Conservation (phyloP, 2,888 invertebrate species). For the Dicyrtomina minuta region DNA sequence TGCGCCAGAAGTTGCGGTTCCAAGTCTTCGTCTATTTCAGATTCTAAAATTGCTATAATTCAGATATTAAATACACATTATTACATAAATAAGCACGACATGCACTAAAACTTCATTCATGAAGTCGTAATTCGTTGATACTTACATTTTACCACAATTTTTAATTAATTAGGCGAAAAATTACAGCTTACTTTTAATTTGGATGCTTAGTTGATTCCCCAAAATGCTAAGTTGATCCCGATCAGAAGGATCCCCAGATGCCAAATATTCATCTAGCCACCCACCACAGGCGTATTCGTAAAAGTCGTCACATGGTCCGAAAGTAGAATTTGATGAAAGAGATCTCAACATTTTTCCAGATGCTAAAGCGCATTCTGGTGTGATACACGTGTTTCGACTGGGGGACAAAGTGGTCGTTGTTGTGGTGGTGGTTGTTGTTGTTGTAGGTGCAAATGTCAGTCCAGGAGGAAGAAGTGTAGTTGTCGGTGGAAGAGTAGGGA, state of each 20-base stretch:
- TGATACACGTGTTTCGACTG: background rate
- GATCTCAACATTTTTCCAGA: background rate
- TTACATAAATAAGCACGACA: background rate
- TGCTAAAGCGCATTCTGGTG: background rate
- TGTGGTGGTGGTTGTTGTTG: background rate
- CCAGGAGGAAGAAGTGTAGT: slow-evolving; percentile 12
- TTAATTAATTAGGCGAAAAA: too few species aligned
- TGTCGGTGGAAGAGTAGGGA: background rate
- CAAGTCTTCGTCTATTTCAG: background rate
- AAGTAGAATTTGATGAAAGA: background rate
- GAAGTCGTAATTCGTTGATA: too few species aligned
- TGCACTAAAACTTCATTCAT: too few species aligned
- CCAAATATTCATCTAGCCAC: background rate
- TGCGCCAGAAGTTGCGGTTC: background rate
- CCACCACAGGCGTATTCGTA: slow-evolving; percentile 15
- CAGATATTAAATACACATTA: background rate
- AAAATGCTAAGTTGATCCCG: background rate
- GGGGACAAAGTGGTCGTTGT: background rate
- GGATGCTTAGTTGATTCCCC: background rate
- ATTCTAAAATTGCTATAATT: background rate
- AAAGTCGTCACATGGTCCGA: slow-evolving; percentile 1
- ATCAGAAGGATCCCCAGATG: too few species aligned
- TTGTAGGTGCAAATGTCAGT: background rate
- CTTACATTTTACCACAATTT: too few species aligned
- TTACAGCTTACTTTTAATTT: background rate